Evolutionary conservation across 37 sponge, comb jelly and placozoan species (phyloP), one percentile per base, ranked within the genome.

Genomic region (Chondrilla cf. caribensis): DNA sequence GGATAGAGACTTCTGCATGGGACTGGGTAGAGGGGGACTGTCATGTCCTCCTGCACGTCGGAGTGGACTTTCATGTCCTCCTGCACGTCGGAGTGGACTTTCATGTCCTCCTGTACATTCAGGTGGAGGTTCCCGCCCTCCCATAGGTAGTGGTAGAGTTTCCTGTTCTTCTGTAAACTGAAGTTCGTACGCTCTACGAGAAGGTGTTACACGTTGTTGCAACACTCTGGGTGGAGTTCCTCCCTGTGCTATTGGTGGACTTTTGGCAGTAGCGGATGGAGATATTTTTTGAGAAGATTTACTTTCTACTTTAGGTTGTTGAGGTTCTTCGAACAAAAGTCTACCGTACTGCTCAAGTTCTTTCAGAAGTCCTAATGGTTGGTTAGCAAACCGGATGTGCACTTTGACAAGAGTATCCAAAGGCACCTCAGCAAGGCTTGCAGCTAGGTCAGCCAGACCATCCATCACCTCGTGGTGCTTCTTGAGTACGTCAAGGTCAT

Each of bases 401-500:
- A 33, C 35, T 4, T 33, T 67, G 35, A 67, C 68, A 67, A 67
- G 68, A 26, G 33, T 28, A 17, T 67, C 68, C 32, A 26, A 17
- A 33, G 35, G 35, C 3, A 67, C 68, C 2, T 33, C 68, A 28
- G 31, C 35, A 4, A 33, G 35, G 32, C 1, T 18, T 9, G 31
- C 68, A 6, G 15, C 68, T 1, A 67, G 68, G 3, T 67, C 35
- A 28, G 32, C 31, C 26, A 67, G 32, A 17, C 15, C 17, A 17
- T 1, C 26, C 1, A 2, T 3, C 17, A 17, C 29, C 35, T 67
- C 35, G 15, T n/a, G 17, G 68, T 33, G 29, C 3, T 67, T 67
- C 29, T 28, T 29, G 33, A 67, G 68, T 4, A 67, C 68, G 35
- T 67, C 68, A 67, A 67, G 68, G 33, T 67, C 68, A 26, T 67